phyloP scores from a whole-genome alignment of 64 coral and sea anemone genomes.

The Porites australiensis region DNA sequence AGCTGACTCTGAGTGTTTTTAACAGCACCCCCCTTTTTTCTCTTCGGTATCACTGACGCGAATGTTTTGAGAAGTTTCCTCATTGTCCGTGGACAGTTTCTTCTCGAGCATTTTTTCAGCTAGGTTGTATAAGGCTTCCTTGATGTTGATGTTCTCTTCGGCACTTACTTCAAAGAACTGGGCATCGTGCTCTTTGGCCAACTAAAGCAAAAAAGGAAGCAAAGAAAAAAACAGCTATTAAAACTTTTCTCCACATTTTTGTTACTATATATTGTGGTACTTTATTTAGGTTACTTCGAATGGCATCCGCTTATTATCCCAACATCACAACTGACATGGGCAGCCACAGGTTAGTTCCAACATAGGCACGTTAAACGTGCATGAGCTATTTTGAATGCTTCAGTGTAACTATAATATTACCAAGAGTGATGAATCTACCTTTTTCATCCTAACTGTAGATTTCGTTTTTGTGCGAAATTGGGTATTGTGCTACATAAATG shows the following conservation, averaged over 20 bases:
- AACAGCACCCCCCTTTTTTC: slow-evolving; percentile 83
- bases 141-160: slow-evolving; percentile 95
- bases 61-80: slow-evolving; percentile 84
- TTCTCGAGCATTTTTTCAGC: slow-evolving; percentile 98
- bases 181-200: slow-evolving; percentile 95
- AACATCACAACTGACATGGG: too few species aligned
- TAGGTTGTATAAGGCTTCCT: slow-evolving; percentile 90
- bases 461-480: too few species aligned
- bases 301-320: too few species aligned
- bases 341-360: too few species aligned
- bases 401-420: too few species aligned
- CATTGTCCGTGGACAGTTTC: slow-evolving; percentile 91
- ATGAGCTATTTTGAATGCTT: too few species aligned
- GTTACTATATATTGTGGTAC: too few species aligned
- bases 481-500: too few species aligned
- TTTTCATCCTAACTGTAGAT: too few species aligned
- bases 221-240: neutral
- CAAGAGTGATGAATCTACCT: too few species aligned
- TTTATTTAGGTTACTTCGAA: too few species aligned
- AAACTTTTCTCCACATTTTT: neutral
- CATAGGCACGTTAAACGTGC: too few species aligned
- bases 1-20: neutral
- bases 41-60: slow-evolving; percentile 76
- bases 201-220: slow-evolving; percentile 36
- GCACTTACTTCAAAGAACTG: slow-evolving; percentile 98